Evolutionary conservation across 2,797 vertebrate genomes (phyloP).

Genomic region (Hemitrygon akajei): DNA sequence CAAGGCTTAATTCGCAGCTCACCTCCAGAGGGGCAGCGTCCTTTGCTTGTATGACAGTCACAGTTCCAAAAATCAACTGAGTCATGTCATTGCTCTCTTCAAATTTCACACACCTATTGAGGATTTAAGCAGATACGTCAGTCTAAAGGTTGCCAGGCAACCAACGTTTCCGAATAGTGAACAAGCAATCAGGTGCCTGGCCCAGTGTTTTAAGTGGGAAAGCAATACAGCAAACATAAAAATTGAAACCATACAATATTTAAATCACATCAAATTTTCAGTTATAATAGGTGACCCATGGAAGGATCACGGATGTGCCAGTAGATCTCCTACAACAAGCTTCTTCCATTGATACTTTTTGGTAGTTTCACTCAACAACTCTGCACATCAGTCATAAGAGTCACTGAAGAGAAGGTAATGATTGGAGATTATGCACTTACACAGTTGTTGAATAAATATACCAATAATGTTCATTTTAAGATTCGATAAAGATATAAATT

Average conservation of each 20-base stretch:
- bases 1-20: constrained; percentile 36
- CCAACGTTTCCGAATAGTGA: background rate
- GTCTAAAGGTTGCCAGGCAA: background rate
- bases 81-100: constrained; percentile 83
- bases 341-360: background rate
- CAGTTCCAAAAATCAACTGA: constrained; percentile 82
- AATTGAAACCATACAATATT: background rate
- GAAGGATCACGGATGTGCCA: background rate
- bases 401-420: background rate
- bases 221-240: background rate
- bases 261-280: background rate
- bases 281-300: background rate
- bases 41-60: constrained; percentile 80
- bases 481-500: background rate
- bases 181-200: background rate
- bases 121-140: background rate
- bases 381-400: background rate
- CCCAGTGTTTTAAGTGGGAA: background rate
- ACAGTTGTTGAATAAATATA: background rate
- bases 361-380: background rate
- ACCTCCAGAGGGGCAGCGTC: constrained; percentile 87
- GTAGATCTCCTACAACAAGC: too few species aligned
- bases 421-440: background rate
- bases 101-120: constrained; percentile 83
- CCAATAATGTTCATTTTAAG: background rate